Evolutionary conservation across 2,113 vertebrate species (phyloP), one percentile per base, ranked within the genome.

Genomic region (Euleptes europaea): DNA sequence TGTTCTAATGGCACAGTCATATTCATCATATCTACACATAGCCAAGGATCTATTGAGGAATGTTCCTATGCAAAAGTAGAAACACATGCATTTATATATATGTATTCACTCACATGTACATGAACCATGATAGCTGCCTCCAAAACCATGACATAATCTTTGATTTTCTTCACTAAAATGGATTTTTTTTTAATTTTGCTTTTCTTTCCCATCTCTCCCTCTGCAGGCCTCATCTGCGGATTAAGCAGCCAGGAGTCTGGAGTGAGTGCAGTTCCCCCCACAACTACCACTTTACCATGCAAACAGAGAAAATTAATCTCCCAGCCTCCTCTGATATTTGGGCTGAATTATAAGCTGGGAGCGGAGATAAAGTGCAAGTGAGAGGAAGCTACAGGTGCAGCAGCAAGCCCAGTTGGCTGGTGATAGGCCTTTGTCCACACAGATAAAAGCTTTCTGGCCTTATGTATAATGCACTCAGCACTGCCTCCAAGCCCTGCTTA

Each of bases 291-390:
- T 87, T 92, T 92, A 89, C 95, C 92, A 92, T 95, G 93, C 95
- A 94, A 93, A 95, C 87, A 84, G 88, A 92, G 92, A 92, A 95
- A 95, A 95, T 95, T 95, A 95, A 96, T 96, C 95, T 95, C 42
- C 65, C 80, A 54, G 90, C 91, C 93, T 93, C 67, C 93, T 95
- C 93, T 95, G 95, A 95, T 95, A 93, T 94, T 95, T 87, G 92
- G 92, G 89, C 92, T 92, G 94, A 94, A 94, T 94, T 94, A 95
- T 94, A 96, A 95, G 94, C 95, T 96, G 95, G 90, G 90, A 95
- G 86, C 1, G 74, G 90, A 96, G 95, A 96, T 96, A 96, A 96
- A 93, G 90, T 66, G 0, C 40, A 1, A 90, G 93, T 82, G 26
- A 66, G 84, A 74, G 93, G 91, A 86, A 94, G 87, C 92, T 70